phyloP scores from a whole-genome alignment of 2,113 vertebrate species.

The Mustela nigripes region DNA sequence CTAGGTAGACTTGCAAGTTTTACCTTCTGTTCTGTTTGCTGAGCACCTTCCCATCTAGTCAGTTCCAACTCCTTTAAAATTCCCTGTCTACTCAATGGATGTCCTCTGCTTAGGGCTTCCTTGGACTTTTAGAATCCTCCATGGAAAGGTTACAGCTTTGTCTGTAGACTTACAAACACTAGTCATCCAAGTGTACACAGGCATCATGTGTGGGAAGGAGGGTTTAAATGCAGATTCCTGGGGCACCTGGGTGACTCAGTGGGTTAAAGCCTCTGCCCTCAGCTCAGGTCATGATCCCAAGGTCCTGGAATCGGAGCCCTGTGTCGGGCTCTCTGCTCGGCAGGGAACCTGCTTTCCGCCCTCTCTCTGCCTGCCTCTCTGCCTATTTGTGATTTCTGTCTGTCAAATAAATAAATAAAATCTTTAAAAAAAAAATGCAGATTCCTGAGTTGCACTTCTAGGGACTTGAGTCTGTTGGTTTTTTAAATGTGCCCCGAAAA shows the following conservation, averaged over 20 bases:
- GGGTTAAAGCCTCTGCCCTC: too few species aligned
- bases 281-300: too few species aligned
- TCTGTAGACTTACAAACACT: not conserved
- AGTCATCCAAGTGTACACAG: not conserved
- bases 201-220: accelerated
- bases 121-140: not conserved
- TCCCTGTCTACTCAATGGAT: not conserved
- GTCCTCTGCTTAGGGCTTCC: not conserved
- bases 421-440: not conserved
- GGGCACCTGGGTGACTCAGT: too few species aligned
- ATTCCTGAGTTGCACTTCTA: not conserved
- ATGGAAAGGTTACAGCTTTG: not conserved
- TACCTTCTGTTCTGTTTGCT: not conserved
- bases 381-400: too few species aligned
- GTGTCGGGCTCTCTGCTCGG: too few species aligned
- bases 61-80: not conserved
- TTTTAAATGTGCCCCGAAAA: not conserved
- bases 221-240: not conserved
- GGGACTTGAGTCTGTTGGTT: not conserved
- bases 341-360: too few species aligned
- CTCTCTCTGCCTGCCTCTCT: too few species aligned
- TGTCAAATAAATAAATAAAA: too few species aligned
- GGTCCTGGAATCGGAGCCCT: too few species aligned
- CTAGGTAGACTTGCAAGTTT: not conserved
- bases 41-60: not conserved